A percentile compares a stretch with the other conserved stretches of the same genome.
Conservation (phyloP, 2,113 vertebrate species). For the Labeo catla region DNA sequence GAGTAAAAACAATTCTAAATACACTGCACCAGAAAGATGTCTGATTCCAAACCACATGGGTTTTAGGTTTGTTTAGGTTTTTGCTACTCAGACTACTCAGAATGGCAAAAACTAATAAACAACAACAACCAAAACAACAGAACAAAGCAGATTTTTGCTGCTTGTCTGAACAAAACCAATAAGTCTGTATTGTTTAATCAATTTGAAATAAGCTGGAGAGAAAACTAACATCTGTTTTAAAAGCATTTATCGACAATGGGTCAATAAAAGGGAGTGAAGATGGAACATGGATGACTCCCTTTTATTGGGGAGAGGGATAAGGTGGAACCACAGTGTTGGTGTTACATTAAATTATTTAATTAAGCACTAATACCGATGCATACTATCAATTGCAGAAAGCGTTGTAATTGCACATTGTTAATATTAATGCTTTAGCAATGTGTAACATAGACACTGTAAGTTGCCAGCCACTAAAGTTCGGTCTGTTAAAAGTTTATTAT, state of each 20-base stretch:
- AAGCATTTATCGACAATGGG: background rate
- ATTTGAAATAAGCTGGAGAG: background rate
- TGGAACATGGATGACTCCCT: background rate
- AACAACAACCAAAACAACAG: background rate
- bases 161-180: constrained; percentile 4
- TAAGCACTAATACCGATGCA: background rate
- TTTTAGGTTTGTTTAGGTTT: background rate
- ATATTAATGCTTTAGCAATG: constrained; percentile 7
- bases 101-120: background rate
- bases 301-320: background rate
- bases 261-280: background rate
- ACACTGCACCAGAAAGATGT: background rate
- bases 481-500: background rate
- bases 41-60: background rate
- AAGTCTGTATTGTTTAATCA: background rate
- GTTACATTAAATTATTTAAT: background rate
- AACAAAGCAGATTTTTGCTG: background rate
- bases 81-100: background rate
- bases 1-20: background rate
- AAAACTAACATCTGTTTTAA: constrained; percentile 4
- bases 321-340: background rate
- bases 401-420: constrained; percentile 6
- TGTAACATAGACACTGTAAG: background rate
- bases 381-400: background rate
- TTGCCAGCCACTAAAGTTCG: background rate